These are phyloP conservation scores for Drosophila ambigua DNA, from an alignment of 1,140 invertebrate species.

Conservation along the genomic window DNA sequence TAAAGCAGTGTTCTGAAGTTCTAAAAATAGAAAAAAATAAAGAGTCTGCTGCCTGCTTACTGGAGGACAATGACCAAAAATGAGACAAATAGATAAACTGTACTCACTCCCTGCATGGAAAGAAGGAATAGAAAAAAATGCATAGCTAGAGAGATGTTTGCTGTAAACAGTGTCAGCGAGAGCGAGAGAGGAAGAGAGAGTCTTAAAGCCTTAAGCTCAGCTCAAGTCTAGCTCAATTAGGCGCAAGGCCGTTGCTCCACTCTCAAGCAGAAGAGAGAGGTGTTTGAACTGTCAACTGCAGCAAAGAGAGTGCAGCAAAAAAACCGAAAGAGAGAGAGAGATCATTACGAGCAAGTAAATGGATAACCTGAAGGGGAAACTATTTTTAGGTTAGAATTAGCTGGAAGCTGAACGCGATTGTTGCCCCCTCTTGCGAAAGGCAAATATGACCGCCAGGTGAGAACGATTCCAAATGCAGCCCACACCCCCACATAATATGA, in stretches of 20 bases:
- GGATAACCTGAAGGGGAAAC: not conserved
- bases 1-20: conserved; percentile 33
- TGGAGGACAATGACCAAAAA: conserved; percentile 66
- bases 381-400: conserved; percentile 5
- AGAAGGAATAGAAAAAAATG: too few relatives aligned
- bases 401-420: not conserved
- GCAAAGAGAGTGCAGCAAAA: too few relatives aligned
- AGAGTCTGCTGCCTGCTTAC: conserved; percentile 29
- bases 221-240: conserved; percentile 34
- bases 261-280: conserved; percentile 9
- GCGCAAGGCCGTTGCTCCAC: conserved; percentile 49
- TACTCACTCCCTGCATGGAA: conserved; percentile 16
- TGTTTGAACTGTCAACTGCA: conserved; percentile 26
- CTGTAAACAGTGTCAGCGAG: too few relatives aligned
- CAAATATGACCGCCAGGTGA: conserved; percentile 7
- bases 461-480: conserved; percentile 7
- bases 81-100: conserved; percentile 54
- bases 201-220: conserved; percentile 7
- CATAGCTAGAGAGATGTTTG: conserved; percentile 1
- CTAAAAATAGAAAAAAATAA: conserved; percentile 62
- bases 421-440: not conserved
- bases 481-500: not conserved
- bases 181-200: conserved; percentile 21
- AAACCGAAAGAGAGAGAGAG: conserved; percentile 9
- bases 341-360: conserved; percentile 1